A percentile compares a stretch with the other conserved stretches of the same genome.
These are phyloP conservation scores for Lophochroa leadbeateri DNA, from an alignment of 2,113 vertebrate genomes.

Conservation along the genomic window DNA sequence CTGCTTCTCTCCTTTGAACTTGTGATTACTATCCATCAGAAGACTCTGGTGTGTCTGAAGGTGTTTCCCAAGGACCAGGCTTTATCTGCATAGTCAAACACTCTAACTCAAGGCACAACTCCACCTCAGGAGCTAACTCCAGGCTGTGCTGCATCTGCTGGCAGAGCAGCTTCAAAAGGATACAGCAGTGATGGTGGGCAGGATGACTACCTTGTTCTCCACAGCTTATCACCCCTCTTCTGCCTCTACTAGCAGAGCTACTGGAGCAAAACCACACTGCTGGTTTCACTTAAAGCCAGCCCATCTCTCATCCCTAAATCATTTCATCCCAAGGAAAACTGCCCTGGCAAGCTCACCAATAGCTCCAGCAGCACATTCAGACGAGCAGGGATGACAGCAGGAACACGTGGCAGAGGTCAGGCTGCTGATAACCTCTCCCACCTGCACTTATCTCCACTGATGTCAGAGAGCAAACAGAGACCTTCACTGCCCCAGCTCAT, in stretches of 20 bases:
- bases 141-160: not conserved
- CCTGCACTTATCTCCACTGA: not conserved
- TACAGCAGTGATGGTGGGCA: accelerated
- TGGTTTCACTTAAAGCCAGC: not conserved
- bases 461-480: not conserved
- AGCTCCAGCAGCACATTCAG: not conserved
- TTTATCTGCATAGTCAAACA: not conserved
- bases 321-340: not conserved
- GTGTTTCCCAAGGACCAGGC: not conserved
- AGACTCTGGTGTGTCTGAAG: not conserved
- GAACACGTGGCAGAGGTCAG: accelerated
- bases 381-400: not conserved
- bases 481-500: not conserved
- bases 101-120: not conserved
- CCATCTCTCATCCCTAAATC: not conserved
- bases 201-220: not conserved
- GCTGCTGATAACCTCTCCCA: not conserved
- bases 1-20: not conserved
- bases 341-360: not conserved
- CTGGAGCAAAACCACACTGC: not conserved
- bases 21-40: not conserved
- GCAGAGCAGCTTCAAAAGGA: not conserved
- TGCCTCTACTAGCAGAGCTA: not conserved
- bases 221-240: not conserved
- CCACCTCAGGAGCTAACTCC: not conserved